These are phyloP conservation scores for Numenius arquata DNA, from an alignment of 2,113 vertebrate genomes.

Conservation along the genomic window DNA sequence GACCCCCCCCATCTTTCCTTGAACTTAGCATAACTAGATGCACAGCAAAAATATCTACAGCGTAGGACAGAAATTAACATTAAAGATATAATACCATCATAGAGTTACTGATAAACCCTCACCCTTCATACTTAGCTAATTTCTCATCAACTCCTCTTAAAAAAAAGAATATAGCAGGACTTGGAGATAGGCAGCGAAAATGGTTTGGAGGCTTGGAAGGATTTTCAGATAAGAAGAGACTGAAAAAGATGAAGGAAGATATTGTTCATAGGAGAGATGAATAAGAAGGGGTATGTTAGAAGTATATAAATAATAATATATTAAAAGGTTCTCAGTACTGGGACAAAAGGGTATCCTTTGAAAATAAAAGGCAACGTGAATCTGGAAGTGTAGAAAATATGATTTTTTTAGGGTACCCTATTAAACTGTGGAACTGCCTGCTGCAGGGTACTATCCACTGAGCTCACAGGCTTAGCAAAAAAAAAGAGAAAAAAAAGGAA, in stretches of 20 bases:
- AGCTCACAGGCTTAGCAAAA: neutral
- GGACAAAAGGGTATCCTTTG: constrained; percentile 7
- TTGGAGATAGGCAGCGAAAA: constrained; percentile 36
- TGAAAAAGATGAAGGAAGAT: constrained; percentile 46
- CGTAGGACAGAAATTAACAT: constrained; percentile 37
- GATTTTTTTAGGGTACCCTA: neutral
- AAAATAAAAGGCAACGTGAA: constrained; percentile 2
- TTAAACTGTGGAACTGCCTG: constrained; percentile 8
- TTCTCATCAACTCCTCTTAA: constrained; percentile 30
- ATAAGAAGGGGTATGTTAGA: constrained; percentile 13
- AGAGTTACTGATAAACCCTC: constrained; percentile 46
- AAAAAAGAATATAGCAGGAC: neutral
- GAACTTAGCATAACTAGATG: constrained; percentile 43
- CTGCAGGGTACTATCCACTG: neutral
- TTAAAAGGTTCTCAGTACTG: neutral
- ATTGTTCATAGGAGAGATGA: constrained; percentile 13
- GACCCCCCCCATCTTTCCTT: neutral
- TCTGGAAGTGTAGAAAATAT: neutral
- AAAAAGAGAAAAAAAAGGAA: neutral
- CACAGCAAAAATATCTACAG: constrained; percentile 41
- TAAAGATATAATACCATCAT: constrained; percentile 42
- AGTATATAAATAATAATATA: constrained; percentile 52
- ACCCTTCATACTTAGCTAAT: constrained; percentile 57
- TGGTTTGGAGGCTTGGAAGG: constrained; percentile 20
- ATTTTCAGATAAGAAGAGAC: constrained; percentile 51